Percentiles rank a stretch among this genome's conserved stretches.
Evolutionary conservation across 1,140 invertebrate species (phyloP).

Genomic region (Luehdorfia chinensis): DNA sequence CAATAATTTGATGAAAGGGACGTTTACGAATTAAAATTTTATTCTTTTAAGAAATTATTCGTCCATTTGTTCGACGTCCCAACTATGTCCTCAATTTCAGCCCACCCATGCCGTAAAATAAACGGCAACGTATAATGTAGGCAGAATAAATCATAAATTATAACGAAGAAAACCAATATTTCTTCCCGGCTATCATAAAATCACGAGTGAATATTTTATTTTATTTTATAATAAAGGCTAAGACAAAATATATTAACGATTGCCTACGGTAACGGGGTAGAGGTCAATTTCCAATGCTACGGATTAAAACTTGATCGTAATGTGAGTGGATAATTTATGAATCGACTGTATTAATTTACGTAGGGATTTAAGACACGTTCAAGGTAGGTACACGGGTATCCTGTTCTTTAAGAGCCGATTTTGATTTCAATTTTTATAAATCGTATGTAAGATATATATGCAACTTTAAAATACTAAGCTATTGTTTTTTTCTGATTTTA

Average conservation of each 20-base stretch:
- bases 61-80: neutral
- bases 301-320: conserved; percentile 42
- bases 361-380: conserved; percentile 24
- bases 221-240: conserved; percentile 55
- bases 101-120: conserved; percentile 57
- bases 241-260: conserved; percentile 54
- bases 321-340: conserved; percentile 51
- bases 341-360: conserved; percentile 36
- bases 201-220: conserved; percentile 45
- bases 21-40: too few species aligned
- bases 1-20: too few species aligned
- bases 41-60: too few species aligned
- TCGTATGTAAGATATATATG: too few species aligned
- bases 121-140: conserved; percentile 44
- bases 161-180: conserved; percentile 54
- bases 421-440: too few species aligned
- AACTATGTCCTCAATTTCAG: conserved; percentile 26
- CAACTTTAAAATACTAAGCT: too few species aligned
- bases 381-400: neutral
- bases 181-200: conserved; percentile 47
- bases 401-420: conserved; percentile 6
- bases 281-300: conserved; percentile 24
- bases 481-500: too few species aligned
- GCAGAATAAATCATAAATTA: conserved; percentile 57
- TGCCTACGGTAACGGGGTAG: conserved; percentile 16